Evolutionary conservation across 2,888 invertebrate genomes (phyloP).

Genomic region (Ormyrus labotus): DNA sequence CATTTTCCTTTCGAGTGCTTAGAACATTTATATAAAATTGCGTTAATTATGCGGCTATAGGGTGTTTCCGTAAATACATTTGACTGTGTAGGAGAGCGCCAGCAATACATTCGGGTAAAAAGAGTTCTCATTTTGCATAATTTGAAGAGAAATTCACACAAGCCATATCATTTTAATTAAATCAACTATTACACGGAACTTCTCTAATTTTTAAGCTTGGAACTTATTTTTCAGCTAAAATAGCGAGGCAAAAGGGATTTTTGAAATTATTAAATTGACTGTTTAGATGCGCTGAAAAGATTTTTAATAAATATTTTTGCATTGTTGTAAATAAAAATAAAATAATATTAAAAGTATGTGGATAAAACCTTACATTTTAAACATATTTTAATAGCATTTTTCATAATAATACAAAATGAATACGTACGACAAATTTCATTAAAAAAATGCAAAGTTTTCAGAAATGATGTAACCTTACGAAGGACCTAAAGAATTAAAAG

Average conservation of each 20-base stretch:
- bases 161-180: slow-evolving; percentile 1
- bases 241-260: too few relatives aligned
- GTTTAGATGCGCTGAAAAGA: too few relatives aligned
- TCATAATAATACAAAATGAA: neutral
- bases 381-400: too few relatives aligned
- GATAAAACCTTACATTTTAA: neutral
- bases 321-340: neutral
- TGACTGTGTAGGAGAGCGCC: neutral
- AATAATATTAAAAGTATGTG: neutral
- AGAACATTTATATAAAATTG: neutral
- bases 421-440: neutral
- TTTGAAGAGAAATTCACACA: neutral
- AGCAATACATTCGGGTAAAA: neutral
- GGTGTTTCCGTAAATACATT: neutral
- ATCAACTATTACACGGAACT: neutral
- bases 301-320: too few relatives aligned
- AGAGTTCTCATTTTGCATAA: neutral
- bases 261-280: too few relatives aligned
- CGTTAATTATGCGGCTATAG: slow-evolving; percentile 3
- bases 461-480: too few relatives aligned
- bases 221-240: too few relatives aligned
- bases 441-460: neutral
- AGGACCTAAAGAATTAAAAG: too few relatives aligned
- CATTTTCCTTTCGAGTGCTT: neutral
- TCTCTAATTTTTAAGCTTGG: neutral